phyloP scores from a whole-genome alignment of 2,113 vertebrate genomes.

The Castor canadensis region DNA sequence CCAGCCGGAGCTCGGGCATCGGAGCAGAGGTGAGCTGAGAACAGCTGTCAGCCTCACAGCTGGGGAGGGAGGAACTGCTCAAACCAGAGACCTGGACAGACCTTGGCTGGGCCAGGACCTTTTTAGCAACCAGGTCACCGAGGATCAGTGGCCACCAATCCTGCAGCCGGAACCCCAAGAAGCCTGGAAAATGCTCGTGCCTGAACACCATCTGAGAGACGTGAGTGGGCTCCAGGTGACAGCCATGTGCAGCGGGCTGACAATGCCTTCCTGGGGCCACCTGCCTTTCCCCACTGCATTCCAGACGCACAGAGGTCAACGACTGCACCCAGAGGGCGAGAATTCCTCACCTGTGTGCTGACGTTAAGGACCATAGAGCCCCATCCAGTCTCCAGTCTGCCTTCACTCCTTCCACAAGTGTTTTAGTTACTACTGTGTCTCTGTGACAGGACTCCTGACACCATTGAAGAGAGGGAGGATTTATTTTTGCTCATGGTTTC shows the following conservation, averaged over 20 bases:
- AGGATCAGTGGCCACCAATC: too few relatives aligned
- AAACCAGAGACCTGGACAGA: neutral
- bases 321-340: neutral
- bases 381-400: too few relatives aligned
- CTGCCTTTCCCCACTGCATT: neutral
- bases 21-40: neutral
- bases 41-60: neutral
- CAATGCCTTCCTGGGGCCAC: neutral
- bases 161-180: neutral
- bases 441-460: too few relatives aligned
- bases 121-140: accelerated
- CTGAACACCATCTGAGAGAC: too few relatives aligned
- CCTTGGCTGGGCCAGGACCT: neutral
- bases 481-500: too few relatives aligned
- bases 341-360: too few relatives aligned
- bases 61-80: neutral
- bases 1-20: neutral
- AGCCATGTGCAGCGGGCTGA: too few relatives aligned
- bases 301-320: neutral
- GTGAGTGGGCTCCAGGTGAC: neutral
- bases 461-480: too few relatives aligned
- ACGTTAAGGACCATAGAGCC: neutral
- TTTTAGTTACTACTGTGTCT: too few relatives aligned
- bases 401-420: accelerated
- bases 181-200: too few relatives aligned